Evolutionary conservation across 2,113 vertebrate species (phyloP).

Genomic region (Smithornis capensis): DNA sequence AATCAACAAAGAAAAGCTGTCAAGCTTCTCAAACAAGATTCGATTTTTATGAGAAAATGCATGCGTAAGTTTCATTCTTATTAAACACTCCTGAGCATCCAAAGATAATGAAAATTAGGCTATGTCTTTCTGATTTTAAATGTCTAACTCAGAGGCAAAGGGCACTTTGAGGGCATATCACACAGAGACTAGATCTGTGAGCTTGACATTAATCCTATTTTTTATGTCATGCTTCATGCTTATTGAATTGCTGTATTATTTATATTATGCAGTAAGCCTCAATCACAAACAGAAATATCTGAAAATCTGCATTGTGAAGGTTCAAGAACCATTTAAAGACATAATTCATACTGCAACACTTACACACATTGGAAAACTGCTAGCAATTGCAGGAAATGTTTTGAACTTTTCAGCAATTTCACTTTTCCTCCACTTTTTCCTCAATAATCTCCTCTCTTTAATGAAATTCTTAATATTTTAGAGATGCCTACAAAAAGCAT

Average conservation of each 20-base stretch:
- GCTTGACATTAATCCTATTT: conserved; percentile 46
- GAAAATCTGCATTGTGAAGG: conserved; percentile 31
- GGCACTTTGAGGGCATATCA: conserved; percentile 15
- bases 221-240: conserved; percentile 56
- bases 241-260: conserved; percentile 15
- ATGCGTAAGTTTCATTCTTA: conserved; percentile 29
- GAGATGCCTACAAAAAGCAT: neutral
- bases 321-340: conserved; percentile 30
- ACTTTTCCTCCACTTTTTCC: neutral
- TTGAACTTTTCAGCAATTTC: neutral
- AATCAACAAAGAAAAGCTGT: conserved; percentile 20
- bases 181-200: neutral
- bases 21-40: neutral
- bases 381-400: conserved; percentile 12
- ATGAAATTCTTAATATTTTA: neutral
- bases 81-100: conserved; percentile 22
- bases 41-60: conserved; percentile 31
- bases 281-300: conserved; percentile 48
- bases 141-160: conserved; percentile 5
- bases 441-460: neutral
- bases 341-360: neutral
- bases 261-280: conserved; percentile 25
- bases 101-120: conserved; percentile 58
- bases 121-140: conserved; percentile 37
- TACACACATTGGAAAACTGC: neutral